Evolutionary conservation across 2,888 invertebrate genomes (phyloP), one percentile per base, ranked within the genome.

Genomic region (Watsonalla binaria): DNA sequence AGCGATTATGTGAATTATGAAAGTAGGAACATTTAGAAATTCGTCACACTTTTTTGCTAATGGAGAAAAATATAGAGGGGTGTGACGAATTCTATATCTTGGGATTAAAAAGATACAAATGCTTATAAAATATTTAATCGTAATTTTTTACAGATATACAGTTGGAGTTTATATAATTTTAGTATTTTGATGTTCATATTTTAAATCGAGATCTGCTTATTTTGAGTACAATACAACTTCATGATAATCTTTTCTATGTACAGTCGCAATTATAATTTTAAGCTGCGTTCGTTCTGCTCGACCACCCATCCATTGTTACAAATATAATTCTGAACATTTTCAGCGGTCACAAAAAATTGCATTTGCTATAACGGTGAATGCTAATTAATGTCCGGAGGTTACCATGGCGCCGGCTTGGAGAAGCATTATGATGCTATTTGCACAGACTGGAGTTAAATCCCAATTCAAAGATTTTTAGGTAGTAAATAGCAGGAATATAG

Each of bases 1-100:
- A 55, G 59, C 68, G 57, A 74, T 72, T 71, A 73, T 57, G 70
- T 71, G 66, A 70, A 62, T 62, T 73, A 76, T 68, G 67, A 67
- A 57, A 64, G 61, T 59, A 60, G 54, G 59, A 47, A 60, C 60
- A 65, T 63, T 66, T 60, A 55, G 52, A 47, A 59, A 67, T 66
- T 63, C 51, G 66, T 63, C 62, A 65, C 66, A 63, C 65, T 47
- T 47, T 34, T 47, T 34, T 47, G 47, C 47, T 15, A n/a, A 33
- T 47, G 47, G 6, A 33, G 8, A 46, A 46, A 47, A 47, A 33
- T 47, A n/a, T 14, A 47, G n/a, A 5, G 24, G 11, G 6, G 24
- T 24, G 24, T 24, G 24, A 24, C 24, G 24, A 24, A 24, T 24
- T 24, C 1, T 24, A 24, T 24, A 24, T 24, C 42, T 37, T 8